These are phyloP conservation scores for Prostheceraeus crozeri DNA, from an alignment of 2,888 invertebrate genomes.

Conservation along the genomic window DNA sequence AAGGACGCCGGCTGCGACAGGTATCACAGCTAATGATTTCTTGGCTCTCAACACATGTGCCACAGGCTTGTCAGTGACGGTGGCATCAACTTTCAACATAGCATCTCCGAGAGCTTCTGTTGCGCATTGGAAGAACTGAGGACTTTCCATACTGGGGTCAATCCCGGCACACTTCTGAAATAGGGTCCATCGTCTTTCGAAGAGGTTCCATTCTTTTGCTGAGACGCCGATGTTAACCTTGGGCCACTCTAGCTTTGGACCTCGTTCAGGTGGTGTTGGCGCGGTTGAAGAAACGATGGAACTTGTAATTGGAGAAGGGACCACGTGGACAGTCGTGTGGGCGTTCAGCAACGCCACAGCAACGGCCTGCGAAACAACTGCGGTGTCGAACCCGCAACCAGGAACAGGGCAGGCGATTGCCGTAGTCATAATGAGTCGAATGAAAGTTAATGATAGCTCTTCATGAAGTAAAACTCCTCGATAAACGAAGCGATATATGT, in stretches of 20 bases:
- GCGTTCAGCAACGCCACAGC: constrained; percentile 19
- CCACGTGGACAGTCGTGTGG: constrained; percentile 14
- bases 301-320: constrained; percentile 6
- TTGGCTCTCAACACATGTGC: constrained; percentile 11
- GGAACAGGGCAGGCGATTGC: too few species aligned
- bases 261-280: too few species aligned
- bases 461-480: too few species aligned
- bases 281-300: too few species aligned
- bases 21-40: constrained; percentile 16
- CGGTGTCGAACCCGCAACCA: too few species aligned
- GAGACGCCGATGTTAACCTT: constrained; percentile 28
- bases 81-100: constrained; percentile 28
- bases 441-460: too few species aligned
- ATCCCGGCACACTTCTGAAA: constrained; percentile 22
- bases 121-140: constrained; percentile 29
- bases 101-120: constrained; percentile 15
- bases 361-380: constrained; percentile 13
- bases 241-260: constrained; percentile 24
- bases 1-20: constrained; percentile 16
- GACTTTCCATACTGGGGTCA: constrained; percentile 2
- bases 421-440: too few species aligned
- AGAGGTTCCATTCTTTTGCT: constrained; percentile 28
- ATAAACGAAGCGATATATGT: too few species aligned
- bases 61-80: constrained; percentile 15
- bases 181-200: constrained; percentile 28